phyloP scores from a whole-genome alignment of 2,113 vertebrate genomes.

The Malurus cyaneus region DNA sequence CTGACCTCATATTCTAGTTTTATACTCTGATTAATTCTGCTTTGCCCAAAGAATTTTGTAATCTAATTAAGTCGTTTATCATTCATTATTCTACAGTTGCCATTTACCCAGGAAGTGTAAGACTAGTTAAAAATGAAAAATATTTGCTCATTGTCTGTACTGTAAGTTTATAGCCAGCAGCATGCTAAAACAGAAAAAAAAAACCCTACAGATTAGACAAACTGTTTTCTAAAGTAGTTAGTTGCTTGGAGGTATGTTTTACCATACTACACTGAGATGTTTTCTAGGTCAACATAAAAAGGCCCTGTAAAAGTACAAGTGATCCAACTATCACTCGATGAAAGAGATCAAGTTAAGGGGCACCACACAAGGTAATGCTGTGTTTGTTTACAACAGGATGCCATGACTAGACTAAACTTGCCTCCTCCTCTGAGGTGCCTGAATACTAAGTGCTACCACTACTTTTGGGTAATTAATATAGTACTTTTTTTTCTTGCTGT shows the following conservation, averaged over 20 bases:
- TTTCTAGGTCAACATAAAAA: neutral
- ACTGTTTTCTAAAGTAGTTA: neutral
- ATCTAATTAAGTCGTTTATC: neutral
- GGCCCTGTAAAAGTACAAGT: neutral
- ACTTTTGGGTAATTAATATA: neutral
- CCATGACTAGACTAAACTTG: neutral
- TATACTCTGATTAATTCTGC: neutral
- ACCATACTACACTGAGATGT: neutral
- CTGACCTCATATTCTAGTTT: neutral
- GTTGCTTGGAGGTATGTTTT: neutral
- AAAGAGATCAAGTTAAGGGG: neutral
- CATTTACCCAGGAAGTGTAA: neutral
- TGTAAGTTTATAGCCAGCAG: neutral
- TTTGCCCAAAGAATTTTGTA: neutral
- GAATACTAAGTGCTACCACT: neutral
- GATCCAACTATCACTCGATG: neutral
- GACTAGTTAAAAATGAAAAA: neutral
- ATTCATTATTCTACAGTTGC: neutral
- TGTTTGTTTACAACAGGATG: conserved; percentile 40
- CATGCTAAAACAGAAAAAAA: neutral
- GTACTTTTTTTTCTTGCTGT: neutral
- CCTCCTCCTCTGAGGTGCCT: neutral
- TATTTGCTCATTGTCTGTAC: neutral
- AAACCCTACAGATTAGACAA: neutral
- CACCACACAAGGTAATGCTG: conserved; percentile 15